A percentile compares a stretch with the other conserved stretches of the same genome.
phyloP scores from a whole-genome alignment of 2,888 invertebrate genomes.

The Phrixothrix hirtus region DNA sequence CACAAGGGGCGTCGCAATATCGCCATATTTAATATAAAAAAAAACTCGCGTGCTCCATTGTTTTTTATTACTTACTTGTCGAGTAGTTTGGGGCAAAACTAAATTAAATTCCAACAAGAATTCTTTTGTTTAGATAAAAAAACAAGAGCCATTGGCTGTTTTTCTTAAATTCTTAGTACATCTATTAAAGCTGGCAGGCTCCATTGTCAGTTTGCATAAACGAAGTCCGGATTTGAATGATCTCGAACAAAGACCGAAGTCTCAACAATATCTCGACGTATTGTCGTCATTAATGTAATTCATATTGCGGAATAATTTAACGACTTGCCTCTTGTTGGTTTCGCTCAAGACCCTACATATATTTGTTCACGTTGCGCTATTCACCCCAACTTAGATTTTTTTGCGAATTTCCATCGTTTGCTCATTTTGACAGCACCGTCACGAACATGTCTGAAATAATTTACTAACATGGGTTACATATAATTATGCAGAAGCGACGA shows the following conservation, averaged over 20 bases:
- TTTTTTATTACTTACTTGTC: too few relatives aligned
- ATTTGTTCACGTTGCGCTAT: conserved; percentile 4
- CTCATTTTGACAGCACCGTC: too few relatives aligned
- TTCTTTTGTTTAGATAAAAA: too few relatives aligned
- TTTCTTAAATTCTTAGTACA: too few relatives aligned
- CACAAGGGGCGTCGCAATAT: too few relatives aligned
- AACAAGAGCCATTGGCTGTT: too few relatives aligned
- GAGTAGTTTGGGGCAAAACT: too few relatives aligned
- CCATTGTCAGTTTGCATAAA: conserved; percentile 1
- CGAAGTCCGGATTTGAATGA: conserved; percentile 9
- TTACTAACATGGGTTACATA: too few relatives aligned
- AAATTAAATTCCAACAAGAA: too few relatives aligned
- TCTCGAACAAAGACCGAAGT: conserved; percentile 38
- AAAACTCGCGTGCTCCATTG: too few relatives aligned
- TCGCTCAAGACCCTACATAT: conserved; percentile 9
- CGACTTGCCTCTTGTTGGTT: conserved; percentile 37
- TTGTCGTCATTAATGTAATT: conserved; percentile 49
- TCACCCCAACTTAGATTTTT: conserved; percentile 3
- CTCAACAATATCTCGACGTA: conserved; percentile 36
- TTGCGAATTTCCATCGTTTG: neutral
- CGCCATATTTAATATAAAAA: too few relatives aligned
- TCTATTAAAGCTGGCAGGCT: neutral
- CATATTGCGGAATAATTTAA: conserved; percentile 53
- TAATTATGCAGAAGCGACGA: conserved; percentile 5
- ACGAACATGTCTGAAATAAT: neutral